These are phyloP conservation scores for Drosophila aldrichi DNA, from an alignment of 2,888 invertebrate species.

Conservation along the genomic window DNA sequence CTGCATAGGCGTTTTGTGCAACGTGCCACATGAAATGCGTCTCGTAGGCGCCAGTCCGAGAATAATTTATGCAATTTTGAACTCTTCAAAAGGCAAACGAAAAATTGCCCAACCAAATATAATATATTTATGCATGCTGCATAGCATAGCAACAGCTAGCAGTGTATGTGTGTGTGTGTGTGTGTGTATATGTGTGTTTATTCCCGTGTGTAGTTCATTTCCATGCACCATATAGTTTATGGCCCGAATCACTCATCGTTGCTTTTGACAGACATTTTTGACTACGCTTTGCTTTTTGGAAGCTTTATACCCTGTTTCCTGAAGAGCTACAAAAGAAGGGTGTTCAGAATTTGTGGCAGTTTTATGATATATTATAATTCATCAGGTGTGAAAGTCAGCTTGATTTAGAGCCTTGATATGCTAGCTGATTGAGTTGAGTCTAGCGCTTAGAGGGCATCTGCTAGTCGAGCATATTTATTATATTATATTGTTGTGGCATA, in stretches of 20 bases:
- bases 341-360: too few relatives aligned
- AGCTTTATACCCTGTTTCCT: background rate
- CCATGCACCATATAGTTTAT: conserved; percentile 51
- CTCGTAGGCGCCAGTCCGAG: conserved; percentile 62
- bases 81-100: conserved; percentile 48
- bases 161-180: background rate
- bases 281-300: conserved; percentile 29
- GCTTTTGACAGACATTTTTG: conserved; percentile 47
- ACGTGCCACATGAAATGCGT: conserved; percentile 50
- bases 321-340: background rate
- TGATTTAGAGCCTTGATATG: background rate
- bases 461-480: background rate
- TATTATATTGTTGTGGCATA: conserved; percentile 19
- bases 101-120: conserved; percentile 51
- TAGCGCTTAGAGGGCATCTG: background rate
- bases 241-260: conserved; percentile 50
- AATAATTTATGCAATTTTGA: conserved; percentile 64
- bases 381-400: background rate
- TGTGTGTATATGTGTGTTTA: conserved; percentile 5
- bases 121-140: conserved; percentile 51
- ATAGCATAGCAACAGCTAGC: conserved; percentile 13
- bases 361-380: background rate
- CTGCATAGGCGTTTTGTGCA: conserved; percentile 37
- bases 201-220: conserved; percentile 24
- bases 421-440: background rate